Evolutionary conservation across 2,888 invertebrate genomes (phyloP), one percentile per base, ranked within the genome.

Genomic region (Sinodicranocentrus sp.): DNA sequence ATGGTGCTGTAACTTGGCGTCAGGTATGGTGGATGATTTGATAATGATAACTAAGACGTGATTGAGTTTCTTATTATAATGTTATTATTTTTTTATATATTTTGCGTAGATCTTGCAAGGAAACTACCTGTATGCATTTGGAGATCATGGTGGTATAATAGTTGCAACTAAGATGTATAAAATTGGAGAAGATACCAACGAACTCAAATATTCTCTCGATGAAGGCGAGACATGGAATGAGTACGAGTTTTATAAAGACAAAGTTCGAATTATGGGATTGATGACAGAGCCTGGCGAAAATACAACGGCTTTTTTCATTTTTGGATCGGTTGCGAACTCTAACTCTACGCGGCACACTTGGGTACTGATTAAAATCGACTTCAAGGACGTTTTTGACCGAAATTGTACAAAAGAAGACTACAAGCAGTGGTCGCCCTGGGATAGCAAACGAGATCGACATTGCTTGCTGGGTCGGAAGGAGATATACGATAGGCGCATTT

Each of bases 261-360:
- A 95, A 90, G 92, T 97, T 15, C 92, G 94, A 75, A 94, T 97
- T n/a, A 96, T 97, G 90, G 84, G 84, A 10, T 28, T 84, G n/a
- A 79, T 84, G 79, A 84, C 84, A 15, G 84, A 84, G 19, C 79
- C 84, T 2, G 97, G 97, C n/a, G 96, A 97, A 90, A 97, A 96
- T 90, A 96, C 97, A 0, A 96, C 97, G 0, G 93, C 95, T 0
- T 97, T 98, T 90, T 97, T 97, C 0, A 93, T 98, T 92, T 98
- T 97, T 90, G 97, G 97, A 0, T 97, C 97, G 0, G 93, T 82
- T 0, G 61, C 93, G 54, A 61, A 17, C 3, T 48, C 93, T 54
- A 61, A 17, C 10, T 65, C 48, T 10, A 48, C 93, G 1, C 93
- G 93, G 80, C 97, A 97, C 90, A 94, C 95, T 86, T 98, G 97